A percentile compares a stretch with the other conserved stretches of the same genome.
phyloP scores from a whole-genome alignment of 2,888 invertebrate genomes.

The Eupithecia inturbata region DNA sequence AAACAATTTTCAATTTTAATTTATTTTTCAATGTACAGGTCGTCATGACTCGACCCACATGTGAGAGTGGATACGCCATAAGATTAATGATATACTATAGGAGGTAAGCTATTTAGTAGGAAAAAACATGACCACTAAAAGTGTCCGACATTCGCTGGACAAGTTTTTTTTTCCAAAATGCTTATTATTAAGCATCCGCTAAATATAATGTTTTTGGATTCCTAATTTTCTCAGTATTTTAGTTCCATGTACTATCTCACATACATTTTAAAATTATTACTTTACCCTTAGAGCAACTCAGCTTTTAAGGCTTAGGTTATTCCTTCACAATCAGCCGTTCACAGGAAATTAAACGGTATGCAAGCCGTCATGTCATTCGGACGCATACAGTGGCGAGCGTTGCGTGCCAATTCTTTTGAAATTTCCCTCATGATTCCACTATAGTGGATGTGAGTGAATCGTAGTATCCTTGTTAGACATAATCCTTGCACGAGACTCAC shows the following conservation, averaged over 20 bases:
- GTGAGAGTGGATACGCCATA: no score
- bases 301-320: constrained; percentile 46
- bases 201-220: neutral
- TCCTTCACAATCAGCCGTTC: constrained; percentile 68
- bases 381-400: constrained; percentile 29
- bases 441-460: neutral
- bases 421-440: constrained; percentile 14
- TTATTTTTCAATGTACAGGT: no score
- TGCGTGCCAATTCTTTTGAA: constrained; percentile 34
- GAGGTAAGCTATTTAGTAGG: no score
- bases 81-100: no score
- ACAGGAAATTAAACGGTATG: constrained; percentile 79
- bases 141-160: no score
- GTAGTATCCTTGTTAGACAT: neutral
- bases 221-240: neutral
- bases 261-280: neutral
- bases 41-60: no score
- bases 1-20: no score
- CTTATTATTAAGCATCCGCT: neutral
- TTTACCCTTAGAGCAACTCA: neutral
- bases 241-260: neutral
- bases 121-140: no score
- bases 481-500: neutral
- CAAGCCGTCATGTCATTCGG: constrained; percentile 68
- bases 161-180: neutral